Evolutionary conservation across 2,888 invertebrate genomes (phyloP), one percentile per base, ranked within the genome.

Genomic region (Diloba caeruleocephala): DNA sequence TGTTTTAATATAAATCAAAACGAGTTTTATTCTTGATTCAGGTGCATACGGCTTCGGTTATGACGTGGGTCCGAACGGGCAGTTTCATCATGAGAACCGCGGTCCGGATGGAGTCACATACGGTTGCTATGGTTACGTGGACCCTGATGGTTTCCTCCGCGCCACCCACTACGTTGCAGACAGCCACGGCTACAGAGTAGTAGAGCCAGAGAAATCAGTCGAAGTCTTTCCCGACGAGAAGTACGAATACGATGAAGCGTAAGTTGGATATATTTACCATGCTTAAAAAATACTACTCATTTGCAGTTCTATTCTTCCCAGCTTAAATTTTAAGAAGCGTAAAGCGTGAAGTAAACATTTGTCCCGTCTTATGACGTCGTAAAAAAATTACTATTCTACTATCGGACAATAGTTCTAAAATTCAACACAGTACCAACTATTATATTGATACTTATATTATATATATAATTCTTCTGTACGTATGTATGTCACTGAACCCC

Each of bases 101-200:
- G 96, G 96, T 3, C 95, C 96, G 0, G 96, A 97, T 74, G 96
- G 96, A 13, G 96, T 97, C 12, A 97, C 96, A 0, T 97, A 97
- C 74, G 97, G 97, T 63, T 97, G 97, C 82, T 97, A 97, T 72
- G 97, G 97, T 19, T 96, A 96, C 84, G 94, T 96, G 29, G 96
- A 96, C 81, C 95, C 96, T 0, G 95, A 95, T 37, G 94, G 94
- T 26, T 92, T 93, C 55, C 92, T 96, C 8, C 94, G 95, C 25
- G 96, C 95, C 36, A 96, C 96, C 15, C 96, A 96, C 86, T 97
- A 97, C 80, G 94, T 97, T 8, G 96, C 97, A 34, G 97, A 97
- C 81, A 95, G 95, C 54, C 96, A 96, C 89, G 97, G 97, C 12
- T 97, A 96, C 82, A 92, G 97, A 59, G 95, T 96, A 0, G 95